A percentile compares a stretch with the other conserved stretches of the same genome.
These are phyloP conservation scores for Terrapene triunguis DNA, from an alignment of 2,113 vertebrate species.

Conservation along the genomic window DNA sequence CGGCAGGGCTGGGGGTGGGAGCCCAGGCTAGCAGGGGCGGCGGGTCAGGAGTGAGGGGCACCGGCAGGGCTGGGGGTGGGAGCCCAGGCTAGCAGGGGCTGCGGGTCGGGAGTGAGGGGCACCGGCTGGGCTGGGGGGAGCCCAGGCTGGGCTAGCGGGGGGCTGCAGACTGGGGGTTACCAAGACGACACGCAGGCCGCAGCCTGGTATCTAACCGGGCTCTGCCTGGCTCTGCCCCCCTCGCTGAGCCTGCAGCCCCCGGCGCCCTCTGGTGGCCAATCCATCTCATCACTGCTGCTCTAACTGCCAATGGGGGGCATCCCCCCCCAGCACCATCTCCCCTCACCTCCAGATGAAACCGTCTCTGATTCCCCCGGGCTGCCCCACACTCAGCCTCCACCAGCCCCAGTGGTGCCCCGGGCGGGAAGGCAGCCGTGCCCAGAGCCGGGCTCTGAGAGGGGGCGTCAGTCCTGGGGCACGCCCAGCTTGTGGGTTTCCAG, in stretches of 20 bases:
- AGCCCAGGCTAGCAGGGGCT: not conserved
- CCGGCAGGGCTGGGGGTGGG: accelerated
- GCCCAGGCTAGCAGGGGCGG: too few species aligned
- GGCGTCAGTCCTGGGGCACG: not conserved
- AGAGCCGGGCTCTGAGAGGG: not conserved
- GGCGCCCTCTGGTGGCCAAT: not conserved
- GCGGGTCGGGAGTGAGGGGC: not conserved
- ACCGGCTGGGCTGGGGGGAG: not conserved
- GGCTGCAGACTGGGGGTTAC: not conserved
- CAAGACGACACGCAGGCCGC: not conserved
- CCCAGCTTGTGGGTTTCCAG: not conserved
- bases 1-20: too few species aligned
- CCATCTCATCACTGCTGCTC: too few species aligned
- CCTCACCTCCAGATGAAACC: not conserved
- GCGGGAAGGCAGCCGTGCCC: not conserved
- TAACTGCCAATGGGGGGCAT: not conserved
- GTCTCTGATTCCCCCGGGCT: not conserved
- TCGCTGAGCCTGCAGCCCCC: not conserved
- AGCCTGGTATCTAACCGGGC: not conserved
- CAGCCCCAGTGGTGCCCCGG: not conserved
- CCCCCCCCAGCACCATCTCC: not conserved
- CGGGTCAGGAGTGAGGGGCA: too few species aligned
- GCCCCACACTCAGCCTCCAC: not conserved
- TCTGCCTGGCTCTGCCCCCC: not conserved
- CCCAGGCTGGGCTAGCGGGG: not conserved